Evolutionary conservation across 2,888 invertebrate species (phyloP).

Genomic region (Celastrina argiolus): DNA sequence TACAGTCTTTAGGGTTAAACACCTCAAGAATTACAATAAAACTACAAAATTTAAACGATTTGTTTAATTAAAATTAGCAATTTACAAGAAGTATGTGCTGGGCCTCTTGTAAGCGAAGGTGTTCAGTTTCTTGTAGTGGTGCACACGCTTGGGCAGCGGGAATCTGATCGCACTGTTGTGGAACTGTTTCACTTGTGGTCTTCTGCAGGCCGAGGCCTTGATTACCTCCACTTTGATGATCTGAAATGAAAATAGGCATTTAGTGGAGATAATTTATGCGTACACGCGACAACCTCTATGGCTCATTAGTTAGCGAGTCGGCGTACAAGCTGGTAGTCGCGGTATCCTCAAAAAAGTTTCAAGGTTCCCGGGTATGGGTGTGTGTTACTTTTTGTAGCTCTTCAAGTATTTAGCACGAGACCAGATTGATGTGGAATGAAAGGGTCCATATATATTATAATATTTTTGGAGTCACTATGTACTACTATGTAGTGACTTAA

Average conservation of each 20-base stretch:
- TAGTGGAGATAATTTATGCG: constrained; percentile 20
- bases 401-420: too few species aligned
- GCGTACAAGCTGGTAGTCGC: too few species aligned
- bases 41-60: constrained; percentile 43
- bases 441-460: too few species aligned
- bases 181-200: constrained; percentile 98
- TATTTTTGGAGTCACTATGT: too few species aligned
- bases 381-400: too few species aligned
- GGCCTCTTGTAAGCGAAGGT: constrained; percentile 90
- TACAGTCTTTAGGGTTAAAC: background rate
- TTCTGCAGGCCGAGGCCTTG: constrained; percentile 91
- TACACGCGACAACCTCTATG: too few species aligned
- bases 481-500: too few species aligned
- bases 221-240: constrained; percentile 98
- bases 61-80: constrained; percentile 51
- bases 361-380: too few species aligned
- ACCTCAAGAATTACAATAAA: constrained; percentile 21
- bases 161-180: constrained; percentile 97
- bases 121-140: constrained; percentile 89
- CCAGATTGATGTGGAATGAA: too few species aligned
- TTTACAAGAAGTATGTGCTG: constrained; percentile 85
- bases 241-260: constrained; percentile 64
- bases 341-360: too few species aligned
- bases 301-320: too few species aligned
- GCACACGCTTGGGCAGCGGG: constrained; percentile 95